Conservation (phyloP, 2,888 invertebrate genomes). For the Drosophila longiperda region DNA sequence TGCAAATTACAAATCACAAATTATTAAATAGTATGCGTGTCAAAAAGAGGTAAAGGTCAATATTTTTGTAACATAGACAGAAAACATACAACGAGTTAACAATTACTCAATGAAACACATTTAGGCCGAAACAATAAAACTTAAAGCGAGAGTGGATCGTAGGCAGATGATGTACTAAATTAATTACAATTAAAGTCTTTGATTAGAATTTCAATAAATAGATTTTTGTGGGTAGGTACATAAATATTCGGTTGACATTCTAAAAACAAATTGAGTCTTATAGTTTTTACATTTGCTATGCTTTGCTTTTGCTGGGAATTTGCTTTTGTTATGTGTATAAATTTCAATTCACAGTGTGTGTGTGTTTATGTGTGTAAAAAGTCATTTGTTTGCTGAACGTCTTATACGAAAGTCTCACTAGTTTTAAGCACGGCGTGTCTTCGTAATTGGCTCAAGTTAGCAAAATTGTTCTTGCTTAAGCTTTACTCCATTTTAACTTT, state of each 20-base stretch:
- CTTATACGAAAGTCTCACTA: constrained; percentile 58
- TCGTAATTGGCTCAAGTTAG: constrained; percentile 38
- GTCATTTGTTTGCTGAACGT: constrained; percentile 73
- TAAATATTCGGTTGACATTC: constrained; percentile 35
- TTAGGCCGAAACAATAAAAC: constrained; percentile 43
- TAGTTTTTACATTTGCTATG: constrained; percentile 63
- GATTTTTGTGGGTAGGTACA: constrained; percentile 30
- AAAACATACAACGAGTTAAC: constrained; percentile 77
- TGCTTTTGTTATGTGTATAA: constrained; percentile 36
- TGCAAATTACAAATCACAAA: constrained; percentile 56
- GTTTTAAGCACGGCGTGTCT: constrained; percentile 54
- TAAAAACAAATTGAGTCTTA: constrained; percentile 74
- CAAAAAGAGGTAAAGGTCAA: constrained; percentile 52
- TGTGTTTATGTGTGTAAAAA: constrained; percentile 47
- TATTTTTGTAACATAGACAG: constrained; percentile 50
- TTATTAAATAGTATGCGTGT: constrained; percentile 60
- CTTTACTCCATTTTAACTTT: constrained; percentile 28
- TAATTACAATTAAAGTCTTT: constrained; percentile 76
- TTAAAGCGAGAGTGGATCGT: constrained; percentile 55
- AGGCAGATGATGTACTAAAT: constrained; percentile 46
- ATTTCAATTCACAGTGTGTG: constrained; percentile 47
- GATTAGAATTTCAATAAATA: constrained; percentile 59
- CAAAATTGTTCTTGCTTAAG: constrained; percentile 8
- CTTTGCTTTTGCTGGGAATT: constrained; percentile 68
- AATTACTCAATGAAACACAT: constrained; percentile 56